Percentiles rank a stretch among this genome's conserved stretches.
phyloP scores from a whole-genome alignment of 2,113 vertebrate genomes.

The Casuarius casuarius region DNA sequence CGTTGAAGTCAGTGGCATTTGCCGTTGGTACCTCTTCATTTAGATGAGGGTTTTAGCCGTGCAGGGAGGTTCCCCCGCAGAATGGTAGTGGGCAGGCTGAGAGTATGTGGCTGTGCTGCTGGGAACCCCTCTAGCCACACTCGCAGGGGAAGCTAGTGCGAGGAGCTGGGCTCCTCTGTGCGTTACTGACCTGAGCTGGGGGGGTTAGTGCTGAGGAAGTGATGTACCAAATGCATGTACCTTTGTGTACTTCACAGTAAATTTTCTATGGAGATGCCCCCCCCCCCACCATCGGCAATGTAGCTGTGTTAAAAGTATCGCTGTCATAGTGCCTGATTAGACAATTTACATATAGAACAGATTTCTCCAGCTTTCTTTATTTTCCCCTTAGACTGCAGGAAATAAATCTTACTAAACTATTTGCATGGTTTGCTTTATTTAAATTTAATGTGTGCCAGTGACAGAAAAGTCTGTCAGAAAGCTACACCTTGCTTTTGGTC shows the following conservation, averaged over 20 bases:
- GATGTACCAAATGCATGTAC: rapidly evolving
- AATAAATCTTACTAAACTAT: neutral
- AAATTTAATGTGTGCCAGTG: neutral
- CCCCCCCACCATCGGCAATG: neutral
- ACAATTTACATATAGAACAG: neutral
- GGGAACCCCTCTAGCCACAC: rapidly evolving
- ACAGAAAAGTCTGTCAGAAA: neutral
- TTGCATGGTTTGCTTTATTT: neutral
- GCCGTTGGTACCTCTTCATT: rapidly evolving
- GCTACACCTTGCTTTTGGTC: neutral
- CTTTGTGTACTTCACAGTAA: neutral
- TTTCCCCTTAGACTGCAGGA: neutral
- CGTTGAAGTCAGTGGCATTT: rapidly evolving
- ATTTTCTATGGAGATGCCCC: neutral
- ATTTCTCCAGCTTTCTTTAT: neutral
- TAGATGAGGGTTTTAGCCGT: rapidly evolving
- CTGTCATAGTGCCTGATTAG: too few relatives aligned
- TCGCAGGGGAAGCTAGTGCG: rapidly evolving
- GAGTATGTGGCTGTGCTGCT: rapidly evolving
- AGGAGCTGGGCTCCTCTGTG: neutral
- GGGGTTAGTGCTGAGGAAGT: too few relatives aligned
- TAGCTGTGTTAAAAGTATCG: neutral
- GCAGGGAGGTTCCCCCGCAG: rapidly evolving
- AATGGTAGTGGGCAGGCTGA: rapidly evolving
- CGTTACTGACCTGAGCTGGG: neutral